Evolutionary conservation across 2,113 vertebrate species (phyloP).

Genomic region (Arizona elegans): DNA sequence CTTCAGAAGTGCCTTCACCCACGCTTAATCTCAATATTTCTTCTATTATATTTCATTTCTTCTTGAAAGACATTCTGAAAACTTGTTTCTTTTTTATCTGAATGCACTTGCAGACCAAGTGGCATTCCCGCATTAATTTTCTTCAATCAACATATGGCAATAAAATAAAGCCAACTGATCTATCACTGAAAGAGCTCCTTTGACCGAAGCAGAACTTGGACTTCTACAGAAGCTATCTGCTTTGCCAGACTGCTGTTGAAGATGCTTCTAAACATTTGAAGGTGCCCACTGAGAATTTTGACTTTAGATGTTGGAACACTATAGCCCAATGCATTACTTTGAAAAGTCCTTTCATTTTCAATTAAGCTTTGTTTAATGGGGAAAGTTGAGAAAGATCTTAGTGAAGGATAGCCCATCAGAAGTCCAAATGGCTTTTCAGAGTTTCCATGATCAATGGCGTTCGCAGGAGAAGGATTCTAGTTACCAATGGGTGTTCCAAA

Average conservation of each 20-base stretch:
- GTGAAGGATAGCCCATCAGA: not conserved
- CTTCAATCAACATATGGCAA: slow-evolving; percentile 29
- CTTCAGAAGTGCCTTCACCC: slow-evolving; percentile 29
- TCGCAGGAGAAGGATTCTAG: not conserved
- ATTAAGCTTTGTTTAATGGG: not conserved
- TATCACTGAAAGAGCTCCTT: slow-evolving; percentile 20
- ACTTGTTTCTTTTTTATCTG: slow-evolving; percentile 6
- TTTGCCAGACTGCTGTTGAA: slow-evolving; percentile 39
- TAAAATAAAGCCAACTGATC: slow-evolving; percentile 37
- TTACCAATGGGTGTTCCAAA: not conserved
- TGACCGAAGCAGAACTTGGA: slow-evolving; percentile 33
- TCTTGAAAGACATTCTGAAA: slow-evolving; percentile 29
- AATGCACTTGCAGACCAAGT: slow-evolving; percentile 36
- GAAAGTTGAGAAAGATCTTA: not conserved
- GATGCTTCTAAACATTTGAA: not conserved
- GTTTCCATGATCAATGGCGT: not conserved
- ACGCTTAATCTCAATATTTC: slow-evolving; percentile 23
- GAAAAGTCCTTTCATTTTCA: not conserved
- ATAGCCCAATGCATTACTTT: not conserved
- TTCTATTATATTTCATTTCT: not conserved
- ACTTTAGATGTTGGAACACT: not conserved
- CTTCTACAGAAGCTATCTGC: slow-evolving; percentile 12
- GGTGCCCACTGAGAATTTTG: not conserved
- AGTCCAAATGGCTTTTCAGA: not conserved
- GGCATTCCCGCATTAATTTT: slow-evolving; percentile 23